Base-by-base conservation (phyloP, 92 coral and sea anemone genomes). In the Palythoa grandis region DNA sequence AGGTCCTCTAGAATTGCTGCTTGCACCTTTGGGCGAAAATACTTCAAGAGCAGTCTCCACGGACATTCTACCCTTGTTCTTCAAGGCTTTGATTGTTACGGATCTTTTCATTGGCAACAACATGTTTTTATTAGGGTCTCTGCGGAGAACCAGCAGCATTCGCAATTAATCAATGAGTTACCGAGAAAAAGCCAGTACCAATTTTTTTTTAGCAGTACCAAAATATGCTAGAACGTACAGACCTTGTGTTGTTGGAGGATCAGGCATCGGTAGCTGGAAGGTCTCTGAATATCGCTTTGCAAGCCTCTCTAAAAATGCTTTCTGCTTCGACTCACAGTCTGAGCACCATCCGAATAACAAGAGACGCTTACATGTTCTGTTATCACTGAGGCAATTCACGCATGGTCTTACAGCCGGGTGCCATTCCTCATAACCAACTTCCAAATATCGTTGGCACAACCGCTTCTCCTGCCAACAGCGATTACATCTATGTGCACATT, bases 371-470 rank as follows among this genome's bases (percentile, higher is more conserved):
- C 47, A 40, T 40, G 47, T 40, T 40, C 47, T 40, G 47, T 40
- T 40, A 16, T 9, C n/a, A 70, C 60, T 72, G 70, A 70, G 85
- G 52, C 87, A 89, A 25, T 68, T 86, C 66, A 85, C 38, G 76
- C 92, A 89, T 15, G 92, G 89, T 73, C 92, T 89, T 58, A 82
- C 23, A 23, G 89, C 92, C 58, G 87, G 89, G 69, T 89, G 92
- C 86, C 92, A 85, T 70, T 85, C 92, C 73, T 40, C 3, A 65
- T 70, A 76, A 40, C 89, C 83, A 8, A 72, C 54, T 69, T 74
- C 50, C 29, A 66, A 29, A 79, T 89, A 89, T 25, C 53, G 35
- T 61, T 40, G 70, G 48, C 92, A 89, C 86, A 82, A 69, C 37
- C 39, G 37, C 20, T 69, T 22, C 73, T 69, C 11, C 73, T 69